Base-by-base conservation (phyloP, 2,113 vertebrate species). In the Puma concolor region DNA sequence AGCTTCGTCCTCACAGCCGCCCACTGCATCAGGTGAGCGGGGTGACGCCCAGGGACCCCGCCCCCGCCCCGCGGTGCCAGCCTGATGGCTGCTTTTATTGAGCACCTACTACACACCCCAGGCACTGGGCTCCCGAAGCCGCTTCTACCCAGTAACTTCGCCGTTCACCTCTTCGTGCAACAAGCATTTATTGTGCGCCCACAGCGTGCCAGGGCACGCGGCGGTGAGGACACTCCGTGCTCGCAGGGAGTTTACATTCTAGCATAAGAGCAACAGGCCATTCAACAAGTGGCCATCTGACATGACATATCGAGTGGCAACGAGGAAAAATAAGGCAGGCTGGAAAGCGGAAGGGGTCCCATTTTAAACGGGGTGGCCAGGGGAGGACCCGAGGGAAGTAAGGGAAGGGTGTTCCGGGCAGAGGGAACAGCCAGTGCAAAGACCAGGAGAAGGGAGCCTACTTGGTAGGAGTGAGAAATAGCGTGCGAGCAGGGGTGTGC, bases 1-100 rank as follows among this genome's bases (percentile, higher is more conserved):
- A 97, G 98, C 95, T 99, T 99, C 97, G 99, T 99, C 89, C 98
- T 99, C 95, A 99, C 99, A 0, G 99, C 99, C 0, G 99, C 99
- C 89, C 99, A 99, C 96, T 99, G 99, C 87, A 99, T 99, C 99
- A 99, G 99, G 99, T 99, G 98, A 85, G 16, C 0, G 0, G 27
- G 31, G 25, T 0, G 48, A 2, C 0, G 0, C 36, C n/a, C 4
- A 0, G n/a, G 48, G 17, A 11, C 44, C 71, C n/a, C 0, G 0
- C n/a, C 21, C 0, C 17, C 27, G 0, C 15, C 71, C 74, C 0
- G 10, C 54, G 52, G 15, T 0, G 0, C 71, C 11, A 10, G 33
- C 41, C 64, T 1, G 1, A 25, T 0, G 14, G 8, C 92, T 54
- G 74, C 76, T 54, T 10, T 21, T 2, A 54, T 11, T 15, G 21